These are phyloP conservation scores for Peribatodes rhomboidaria DNA, from an alignment of 2,888 invertebrate genomes.

Conservation along the genomic window DNA sequence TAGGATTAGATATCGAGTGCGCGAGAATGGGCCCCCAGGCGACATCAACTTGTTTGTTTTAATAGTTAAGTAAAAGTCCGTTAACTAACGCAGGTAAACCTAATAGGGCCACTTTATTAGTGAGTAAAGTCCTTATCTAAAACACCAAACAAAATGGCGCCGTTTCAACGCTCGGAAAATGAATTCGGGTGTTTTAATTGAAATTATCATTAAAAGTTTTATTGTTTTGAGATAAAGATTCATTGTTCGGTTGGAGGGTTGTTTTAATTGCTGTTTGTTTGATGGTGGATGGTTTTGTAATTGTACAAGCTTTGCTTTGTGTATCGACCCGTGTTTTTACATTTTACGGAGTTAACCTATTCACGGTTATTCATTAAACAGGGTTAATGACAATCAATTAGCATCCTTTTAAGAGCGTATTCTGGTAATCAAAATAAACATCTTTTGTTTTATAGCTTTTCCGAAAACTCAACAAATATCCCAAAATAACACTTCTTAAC, in stretches of 20 bases:
- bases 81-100: neutral
- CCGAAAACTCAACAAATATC: too few relatives aligned
- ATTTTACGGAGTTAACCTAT: neutral
- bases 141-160: conserved; percentile 33
- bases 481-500: too few relatives aligned
- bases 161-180: conserved; percentile 36
- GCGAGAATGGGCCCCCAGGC: too few relatives aligned
- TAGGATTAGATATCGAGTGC: too few relatives aligned
- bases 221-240: conserved; percentile 45
- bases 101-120: neutral
- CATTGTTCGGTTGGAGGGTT: conserved; percentile 31
- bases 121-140: conserved; percentile 11
- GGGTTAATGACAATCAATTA: too few relatives aligned
- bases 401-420: too few relatives aligned
- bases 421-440: too few relatives aligned
- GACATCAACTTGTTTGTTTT: too few relatives aligned
- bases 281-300: conserved; percentile 5
- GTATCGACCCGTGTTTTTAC: neutral
- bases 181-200: conserved; percentile 46
- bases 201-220: conserved; percentile 48
- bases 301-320: neutral
- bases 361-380: too few relatives aligned
- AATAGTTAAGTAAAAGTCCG: neutral
- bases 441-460: too few relatives aligned
- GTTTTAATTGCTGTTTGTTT: conserved; percentile 39